These are phyloP conservation scores for Ailurus styani DNA, from an alignment of 2,113 vertebrate genomes.

Conservation along the genomic window DNA sequence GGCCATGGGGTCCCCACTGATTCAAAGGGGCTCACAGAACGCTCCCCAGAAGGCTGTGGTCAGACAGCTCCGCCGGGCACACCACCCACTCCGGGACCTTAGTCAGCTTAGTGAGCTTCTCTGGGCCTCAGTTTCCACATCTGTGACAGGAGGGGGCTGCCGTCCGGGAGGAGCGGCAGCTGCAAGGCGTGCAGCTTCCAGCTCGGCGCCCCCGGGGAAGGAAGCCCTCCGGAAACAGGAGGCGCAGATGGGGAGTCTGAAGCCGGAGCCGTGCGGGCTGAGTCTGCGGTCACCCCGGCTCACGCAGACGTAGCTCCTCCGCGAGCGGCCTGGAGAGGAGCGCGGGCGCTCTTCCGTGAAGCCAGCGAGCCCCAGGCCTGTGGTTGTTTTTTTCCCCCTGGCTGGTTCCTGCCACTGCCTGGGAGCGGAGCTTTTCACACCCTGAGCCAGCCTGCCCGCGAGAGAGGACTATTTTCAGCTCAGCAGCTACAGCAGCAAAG, in stretches of 20 bases:
- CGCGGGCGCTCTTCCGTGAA: neutral
- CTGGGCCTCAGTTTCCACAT: neutral
- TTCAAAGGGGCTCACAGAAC: neutral
- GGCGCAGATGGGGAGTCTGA: neutral
- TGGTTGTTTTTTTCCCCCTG: conserved; percentile 37
- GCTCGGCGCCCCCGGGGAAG: neutral
- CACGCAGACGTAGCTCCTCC: neutral
- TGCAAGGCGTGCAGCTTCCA: neutral
- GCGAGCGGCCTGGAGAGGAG: neutral
- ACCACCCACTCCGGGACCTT: neutral
- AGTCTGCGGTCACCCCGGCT: neutral
- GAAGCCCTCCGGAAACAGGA: neutral
- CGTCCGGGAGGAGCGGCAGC: neutral
- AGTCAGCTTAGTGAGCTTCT: neutral
- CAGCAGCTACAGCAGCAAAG: conserved; percentile 61
- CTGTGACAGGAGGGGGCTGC: neutral
- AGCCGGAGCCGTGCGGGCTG: neutral
- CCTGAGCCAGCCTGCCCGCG: conserved; percentile 48
- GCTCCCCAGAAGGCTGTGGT: neutral
- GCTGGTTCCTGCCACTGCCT: conserved; percentile 49
- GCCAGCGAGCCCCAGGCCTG: neutral
- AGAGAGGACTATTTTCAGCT: conserved; percentile 70
- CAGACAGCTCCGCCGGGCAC: neutral
- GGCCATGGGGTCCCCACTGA: rapidly evolving
- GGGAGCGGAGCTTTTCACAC: conserved; percentile 68